phyloP scores from a whole-genome alignment of 2,797 vertebrate genomes.

The Phaenicophaeus curvirostris region DNA sequence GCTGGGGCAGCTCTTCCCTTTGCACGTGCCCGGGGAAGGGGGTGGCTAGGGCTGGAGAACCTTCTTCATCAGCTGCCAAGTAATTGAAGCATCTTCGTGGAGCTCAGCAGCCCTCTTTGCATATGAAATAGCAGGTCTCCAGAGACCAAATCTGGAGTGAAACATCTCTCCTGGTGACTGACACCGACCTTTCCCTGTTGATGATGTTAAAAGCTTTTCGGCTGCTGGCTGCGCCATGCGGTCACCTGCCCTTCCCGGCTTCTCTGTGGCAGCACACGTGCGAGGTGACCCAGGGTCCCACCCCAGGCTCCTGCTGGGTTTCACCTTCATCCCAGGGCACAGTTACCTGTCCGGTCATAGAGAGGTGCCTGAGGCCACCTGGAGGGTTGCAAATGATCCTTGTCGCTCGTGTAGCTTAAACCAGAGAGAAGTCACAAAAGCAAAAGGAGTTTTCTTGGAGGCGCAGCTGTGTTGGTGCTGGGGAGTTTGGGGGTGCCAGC shows the following conservation, averaged over 20 bases:
- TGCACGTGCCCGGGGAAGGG: not conserved
- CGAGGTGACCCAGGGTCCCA: not conserved
- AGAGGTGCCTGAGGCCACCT: accelerated
- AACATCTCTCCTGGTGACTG: conserved; percentile 14
- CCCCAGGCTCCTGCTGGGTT: not conserved
- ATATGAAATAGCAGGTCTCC: not conserved
- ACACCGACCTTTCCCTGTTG: not conserved
- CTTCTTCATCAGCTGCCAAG: not conserved
- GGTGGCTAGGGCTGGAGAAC: not conserved
- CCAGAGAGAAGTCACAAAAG: not conserved
- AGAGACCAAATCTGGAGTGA: not conserved
- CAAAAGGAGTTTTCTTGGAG: not conserved
- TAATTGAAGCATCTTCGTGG: not conserved
- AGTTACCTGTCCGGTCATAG: accelerated
- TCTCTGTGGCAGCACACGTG: not conserved
- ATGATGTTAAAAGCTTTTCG: not conserved
- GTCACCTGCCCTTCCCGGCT: not conserved
- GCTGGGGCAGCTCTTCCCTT: not conserved
- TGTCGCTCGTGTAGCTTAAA: not conserved
- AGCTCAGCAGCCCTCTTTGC: not conserved
- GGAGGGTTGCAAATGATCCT: accelerated
- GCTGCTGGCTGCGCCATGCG: not conserved
- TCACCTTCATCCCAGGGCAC: not conserved
- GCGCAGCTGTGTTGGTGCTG: not conserved
- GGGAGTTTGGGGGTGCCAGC: not conserved